Base-by-base conservation (phyloP, 2,888 invertebrate genomes). In the Tenthredo amoena region DNA sequence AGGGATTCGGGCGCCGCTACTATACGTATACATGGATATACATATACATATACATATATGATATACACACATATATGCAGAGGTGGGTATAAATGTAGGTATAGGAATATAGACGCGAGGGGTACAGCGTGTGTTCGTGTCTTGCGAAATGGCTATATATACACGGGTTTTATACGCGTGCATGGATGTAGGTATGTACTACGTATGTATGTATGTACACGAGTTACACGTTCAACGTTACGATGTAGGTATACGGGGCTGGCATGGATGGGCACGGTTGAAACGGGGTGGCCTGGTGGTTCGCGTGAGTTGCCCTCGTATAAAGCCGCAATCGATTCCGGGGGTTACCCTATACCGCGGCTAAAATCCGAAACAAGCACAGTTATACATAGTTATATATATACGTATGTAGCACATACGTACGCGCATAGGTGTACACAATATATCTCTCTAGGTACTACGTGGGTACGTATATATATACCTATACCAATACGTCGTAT, bases 251-350 rank as follows among this genome's bases (percentile, higher is more conserved):
- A 12, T 21, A 71, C 71, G 26, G 40, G 72, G 15, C 21, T 34
- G 77, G 77, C 31, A 21, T 68, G 68, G 83, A 71, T 50, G 81
- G 65, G 71, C 43, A 71, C 31, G 65, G 18, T 43, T 43, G 40
- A 43, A 65, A 82, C 62, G 65, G 43, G 65, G 82, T 31, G 82
- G 82, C 65, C 43, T 65, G 82, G 15, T 65, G 82, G 71, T 83
- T 83, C 83, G 83, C 83, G 55, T 65, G 47, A 65, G 83, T 50
- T 71, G 68, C 83, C 83, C 31, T 83, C 83, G 83, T 71, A 83
- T 83, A 83, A 83, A 83, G 71, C 71, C 83, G 47, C 83, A 83
- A 83, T 83, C 83, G 83, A 83, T 83, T 71, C 83, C 71, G 68
- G 68, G 83, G 83, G 83, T 83, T 83, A 21, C 71, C 83, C 83